phyloP scores from a whole-genome alignment of 2,888 invertebrate genomes.

The Sisyra terminalis region DNA sequence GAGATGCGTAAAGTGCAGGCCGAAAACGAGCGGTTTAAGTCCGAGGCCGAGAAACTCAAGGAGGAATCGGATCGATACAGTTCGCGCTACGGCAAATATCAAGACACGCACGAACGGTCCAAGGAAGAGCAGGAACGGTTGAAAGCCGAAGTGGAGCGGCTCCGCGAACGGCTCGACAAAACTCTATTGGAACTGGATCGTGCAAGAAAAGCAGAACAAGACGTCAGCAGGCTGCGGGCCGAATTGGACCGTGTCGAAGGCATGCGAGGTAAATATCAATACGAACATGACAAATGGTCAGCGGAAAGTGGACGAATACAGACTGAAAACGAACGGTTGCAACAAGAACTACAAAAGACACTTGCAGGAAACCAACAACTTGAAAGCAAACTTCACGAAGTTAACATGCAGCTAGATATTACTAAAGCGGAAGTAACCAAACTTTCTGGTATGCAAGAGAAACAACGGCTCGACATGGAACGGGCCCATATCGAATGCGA shows the following conservation, averaged over 20 bases:
- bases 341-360: conserved; percentile 54
- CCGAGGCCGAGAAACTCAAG: conserved; percentile 59
- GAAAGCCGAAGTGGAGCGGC: conserved; percentile 64
- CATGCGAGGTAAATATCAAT: conserved; percentile 64
- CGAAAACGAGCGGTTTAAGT: conserved; percentile 50
- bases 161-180: conserved; percentile 66
- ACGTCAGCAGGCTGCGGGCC: conserved; percentile 44
- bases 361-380: conserved; percentile 47
- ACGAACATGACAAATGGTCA: conserved; percentile 49
- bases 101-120: conserved; percentile 44
- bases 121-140: conserved; percentile 64
- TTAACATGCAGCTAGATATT: conserved; percentile 63
- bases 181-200: conserved; percentile 63
- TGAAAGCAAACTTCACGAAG: conserved; percentile 62
- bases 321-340: conserved; percentile 53
- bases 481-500: conserved; percentile 78
- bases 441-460: conserved; percentile 56
- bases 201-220: conserved; percentile 51
- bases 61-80: conserved; percentile 63
- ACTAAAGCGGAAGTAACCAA: conserved; percentile 65
- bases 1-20: conserved; percentile 69
- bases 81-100: conserved; percentile 57
- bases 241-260: conserved; percentile 61
- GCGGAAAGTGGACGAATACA: conserved; percentile 35
- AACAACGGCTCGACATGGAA: conserved; percentile 64